Evolutionary conservation across 2,797 vertebrate species (phyloP).

Genomic region (Benthosema pterotum): DNA sequence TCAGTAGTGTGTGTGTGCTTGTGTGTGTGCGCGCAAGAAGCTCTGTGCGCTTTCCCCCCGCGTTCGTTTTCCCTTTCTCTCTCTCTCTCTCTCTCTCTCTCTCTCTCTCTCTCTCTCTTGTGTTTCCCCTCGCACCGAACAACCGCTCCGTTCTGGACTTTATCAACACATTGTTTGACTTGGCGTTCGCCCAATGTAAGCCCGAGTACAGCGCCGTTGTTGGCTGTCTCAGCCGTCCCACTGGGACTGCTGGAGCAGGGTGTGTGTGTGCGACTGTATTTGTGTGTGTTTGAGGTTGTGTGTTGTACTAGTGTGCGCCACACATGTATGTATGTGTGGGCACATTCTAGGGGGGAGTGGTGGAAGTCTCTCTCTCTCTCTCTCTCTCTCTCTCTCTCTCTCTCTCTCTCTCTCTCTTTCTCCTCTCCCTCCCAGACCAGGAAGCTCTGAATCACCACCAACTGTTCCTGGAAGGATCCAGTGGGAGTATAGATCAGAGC

Average conservation of each 20-base stretch:
- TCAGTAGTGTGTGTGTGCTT: slow-evolving; percentile 2
- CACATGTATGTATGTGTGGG: background rate
- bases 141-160: slow-evolving; percentile 76
- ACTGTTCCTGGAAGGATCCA: slow-evolving; percentile 81
- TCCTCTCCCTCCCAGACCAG: slow-evolving; percentile 63
- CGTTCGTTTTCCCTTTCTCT: too few relatives aligned
- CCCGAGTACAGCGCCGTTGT: slow-evolving; percentile 65
- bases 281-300: background rate
- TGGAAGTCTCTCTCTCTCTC: slow-evolving; percentile 33
- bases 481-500: slow-evolving; percentile 63
- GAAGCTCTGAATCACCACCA: slow-evolving; percentile 64
- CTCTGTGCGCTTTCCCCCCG: too few relatives aligned
- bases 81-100: too few relatives aligned
- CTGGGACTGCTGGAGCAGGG: slow-evolving; percentile 51
- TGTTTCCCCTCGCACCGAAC: slow-evolving; percentile 58
- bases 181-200: slow-evolving; percentile 76
- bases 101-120: too few relatives aligned
- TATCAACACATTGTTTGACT: slow-evolving; percentile 81
- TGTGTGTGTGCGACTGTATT: background rate
- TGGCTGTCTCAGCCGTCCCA: slow-evolving; percentile 63
- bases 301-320: slow-evolving; percentile 19
- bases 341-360: slow-evolving; percentile 2
- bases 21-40: background rate
- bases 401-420: slow-evolving; percentile 44
- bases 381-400: slow-evolving; percentile 47